phyloP scores from a whole-genome alignment of 1,140 invertebrate species.

The Apocrypta bakeri region DNA sequence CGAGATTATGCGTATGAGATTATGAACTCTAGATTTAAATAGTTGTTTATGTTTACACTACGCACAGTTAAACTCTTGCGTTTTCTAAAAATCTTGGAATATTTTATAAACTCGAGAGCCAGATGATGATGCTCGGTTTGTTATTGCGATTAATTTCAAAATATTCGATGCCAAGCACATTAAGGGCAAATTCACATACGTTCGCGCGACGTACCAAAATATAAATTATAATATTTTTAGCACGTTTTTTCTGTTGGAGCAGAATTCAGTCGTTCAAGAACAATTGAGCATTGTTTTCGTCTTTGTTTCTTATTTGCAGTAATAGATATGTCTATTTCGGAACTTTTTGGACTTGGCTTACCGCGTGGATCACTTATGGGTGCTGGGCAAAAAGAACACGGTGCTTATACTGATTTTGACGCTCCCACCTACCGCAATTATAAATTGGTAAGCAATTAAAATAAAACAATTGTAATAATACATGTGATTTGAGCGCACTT shows the following conservation, averaged over 20 bases:
- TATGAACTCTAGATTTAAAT: neutral
- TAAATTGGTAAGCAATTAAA: conserved; percentile 54
- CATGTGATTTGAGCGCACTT: too few relatives aligned
- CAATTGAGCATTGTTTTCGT: neutral
- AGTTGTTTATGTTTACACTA: neutral
- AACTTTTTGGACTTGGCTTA: conserved; percentile 75
- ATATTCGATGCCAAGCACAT: too few relatives aligned
- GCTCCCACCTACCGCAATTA: conserved; percentile 58
- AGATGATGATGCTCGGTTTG: neutral
- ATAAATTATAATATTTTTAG: too few relatives aligned
- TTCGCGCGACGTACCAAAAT: too few relatives aligned
- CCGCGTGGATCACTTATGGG: conserved; percentile 73
- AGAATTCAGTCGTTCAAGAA: neutral
- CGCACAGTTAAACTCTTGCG: neutral
- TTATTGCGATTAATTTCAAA: neutral
- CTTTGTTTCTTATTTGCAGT: neutral
- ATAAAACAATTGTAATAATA: too few relatives aligned
- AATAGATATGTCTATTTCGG: conserved; percentile 73
- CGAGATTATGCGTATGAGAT: neutral
- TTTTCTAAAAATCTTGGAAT: neutral
- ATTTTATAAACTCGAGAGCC: neutral
- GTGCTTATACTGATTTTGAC: conserved; percentile 60
- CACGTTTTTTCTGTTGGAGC: too few relatives aligned
- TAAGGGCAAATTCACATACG: too few relatives aligned
- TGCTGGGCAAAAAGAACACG: conserved; percentile 47